Evolutionary conservation across 2,797 vertebrate species (phyloP).

Genomic region (Molossus alvarezi): DNA sequence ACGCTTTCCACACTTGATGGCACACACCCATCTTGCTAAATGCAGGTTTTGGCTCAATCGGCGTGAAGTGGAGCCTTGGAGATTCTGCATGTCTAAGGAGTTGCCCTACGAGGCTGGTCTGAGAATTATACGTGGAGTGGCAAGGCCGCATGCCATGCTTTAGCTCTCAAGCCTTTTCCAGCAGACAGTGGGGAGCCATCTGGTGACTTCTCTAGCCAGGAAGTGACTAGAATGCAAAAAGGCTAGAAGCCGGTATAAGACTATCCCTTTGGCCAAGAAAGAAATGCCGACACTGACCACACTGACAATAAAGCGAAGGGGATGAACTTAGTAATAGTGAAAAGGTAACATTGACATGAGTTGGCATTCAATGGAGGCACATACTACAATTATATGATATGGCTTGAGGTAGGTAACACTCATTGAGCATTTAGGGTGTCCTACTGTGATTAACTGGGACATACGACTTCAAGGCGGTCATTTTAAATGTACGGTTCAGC

Average conservation of each 20-base stretch:
- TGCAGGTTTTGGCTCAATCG: background rate
- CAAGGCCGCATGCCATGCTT: background rate
- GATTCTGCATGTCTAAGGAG: background rate
- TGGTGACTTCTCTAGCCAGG: background rate
- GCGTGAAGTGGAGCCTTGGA: background rate
- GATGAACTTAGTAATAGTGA: background rate
- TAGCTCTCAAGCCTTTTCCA: background rate
- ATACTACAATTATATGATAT: background rate
- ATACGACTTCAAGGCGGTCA: conserved; percentile 1
- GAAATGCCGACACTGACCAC: conserved; percentile 13
- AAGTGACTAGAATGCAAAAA: conserved; percentile 2
- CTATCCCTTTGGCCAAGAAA: background rate
- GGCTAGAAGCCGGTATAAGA: background rate
- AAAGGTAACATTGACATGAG: background rate
- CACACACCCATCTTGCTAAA: conserved; percentile 3
- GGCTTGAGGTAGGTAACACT: background rate
- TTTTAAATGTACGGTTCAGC: conserved; percentile 38
- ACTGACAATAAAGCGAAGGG: background rate
- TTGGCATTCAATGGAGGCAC: background rate
- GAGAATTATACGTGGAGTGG: background rate
- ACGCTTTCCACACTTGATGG: background rate
- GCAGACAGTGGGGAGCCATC: background rate
- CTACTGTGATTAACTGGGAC: background rate
- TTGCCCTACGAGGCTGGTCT: background rate
- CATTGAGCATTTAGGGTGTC: background rate